Percentiles rank a stretch among this genome's conserved stretches.
These are phyloP conservation scores for Mormyrus lacerda DNA, from an alignment of 2,113 vertebrate species.

Conservation along the genomic window DNA sequence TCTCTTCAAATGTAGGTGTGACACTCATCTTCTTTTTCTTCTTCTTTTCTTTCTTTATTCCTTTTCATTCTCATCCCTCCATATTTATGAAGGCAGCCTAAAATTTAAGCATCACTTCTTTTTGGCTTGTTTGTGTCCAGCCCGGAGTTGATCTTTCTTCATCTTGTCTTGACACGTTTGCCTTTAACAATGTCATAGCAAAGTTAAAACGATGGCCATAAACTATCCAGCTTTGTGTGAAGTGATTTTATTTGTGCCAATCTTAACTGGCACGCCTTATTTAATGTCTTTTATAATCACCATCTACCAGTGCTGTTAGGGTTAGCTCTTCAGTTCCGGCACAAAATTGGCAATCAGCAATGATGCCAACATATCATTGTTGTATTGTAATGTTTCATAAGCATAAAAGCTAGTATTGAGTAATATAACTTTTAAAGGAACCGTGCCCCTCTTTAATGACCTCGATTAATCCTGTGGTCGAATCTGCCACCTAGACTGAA, in stretches of 20 bases:
- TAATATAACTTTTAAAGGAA: neutral
- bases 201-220: neutral
- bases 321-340: neutral
- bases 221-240: neutral
- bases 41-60: neutral
- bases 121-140: neutral
- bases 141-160: neutral
- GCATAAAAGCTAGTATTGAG: neutral
- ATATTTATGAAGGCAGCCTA: neutral
- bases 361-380: neutral
- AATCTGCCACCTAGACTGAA: neutral
- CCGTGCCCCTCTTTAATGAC: neutral
- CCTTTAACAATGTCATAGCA: neutral
- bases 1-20: neutral
- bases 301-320: neutral
- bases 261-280: neutral
- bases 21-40: neutral
- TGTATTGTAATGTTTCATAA: neutral
- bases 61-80: neutral
- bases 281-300: neutral
- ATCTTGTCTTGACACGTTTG: neutral
- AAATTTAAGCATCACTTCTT: neutral
- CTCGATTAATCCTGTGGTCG: neutral
- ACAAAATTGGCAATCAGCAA: neutral
- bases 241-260: neutral